Conservation (phyloP, 1,140 invertebrate species). For the Zaprionus lachaisei region DNA sequence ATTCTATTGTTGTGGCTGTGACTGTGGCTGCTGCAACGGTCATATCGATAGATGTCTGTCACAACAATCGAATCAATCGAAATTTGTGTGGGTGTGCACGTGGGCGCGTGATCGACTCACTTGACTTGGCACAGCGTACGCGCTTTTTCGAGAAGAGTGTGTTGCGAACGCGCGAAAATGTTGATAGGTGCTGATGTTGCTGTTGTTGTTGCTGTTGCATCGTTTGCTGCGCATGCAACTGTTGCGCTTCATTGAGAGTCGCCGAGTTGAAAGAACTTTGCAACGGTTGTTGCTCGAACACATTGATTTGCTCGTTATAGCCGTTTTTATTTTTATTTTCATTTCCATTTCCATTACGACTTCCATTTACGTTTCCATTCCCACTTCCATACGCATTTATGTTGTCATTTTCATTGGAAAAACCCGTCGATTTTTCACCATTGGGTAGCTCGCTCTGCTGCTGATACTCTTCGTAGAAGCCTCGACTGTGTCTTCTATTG, state of each 20-base stretch:
- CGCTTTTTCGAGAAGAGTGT: slow-evolving; percentile 70
- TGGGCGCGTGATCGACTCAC: slow-evolving; percentile 61
- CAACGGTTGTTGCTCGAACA: slow-evolving; percentile 65
- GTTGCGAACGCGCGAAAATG: slow-evolving; percentile 81
- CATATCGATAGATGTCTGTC: slow-evolving; percentile 52
- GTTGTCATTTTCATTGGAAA: slow-evolving; percentile 56
- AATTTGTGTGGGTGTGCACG: slow-evolving; percentile 22
- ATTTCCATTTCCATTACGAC: slow-evolving; percentile 37
- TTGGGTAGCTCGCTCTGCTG: slow-evolving; percentile 66
- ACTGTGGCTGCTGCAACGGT: slow-evolving; percentile 9
- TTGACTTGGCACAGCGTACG: slow-evolving; percentile 63
- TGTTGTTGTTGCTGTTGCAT: slow-evolving; percentile 42
- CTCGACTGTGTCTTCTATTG: slow-evolving; percentile 77
- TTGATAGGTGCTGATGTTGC: slow-evolving; percentile 68
- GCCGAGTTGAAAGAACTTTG: slow-evolving; percentile 78
- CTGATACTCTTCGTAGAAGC: slow-evolving; percentile 78
- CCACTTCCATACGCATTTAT: slow-evolving; percentile 64
- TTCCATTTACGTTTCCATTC: slow-evolving; percentile 40
- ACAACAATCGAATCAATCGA: slow-evolving; percentile 67
- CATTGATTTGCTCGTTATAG: slow-evolving; percentile 55
- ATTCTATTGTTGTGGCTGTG: slow-evolving; percentile 4
- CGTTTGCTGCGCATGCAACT: slow-evolving; percentile 37
- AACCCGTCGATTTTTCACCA: slow-evolving; percentile 50
- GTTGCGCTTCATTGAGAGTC: slow-evolving; percentile 69
- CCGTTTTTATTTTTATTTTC: slow-evolving; percentile 37